Conservation (phyloP, 2,888 invertebrate genomes). For the Nezara viridula region DNA sequence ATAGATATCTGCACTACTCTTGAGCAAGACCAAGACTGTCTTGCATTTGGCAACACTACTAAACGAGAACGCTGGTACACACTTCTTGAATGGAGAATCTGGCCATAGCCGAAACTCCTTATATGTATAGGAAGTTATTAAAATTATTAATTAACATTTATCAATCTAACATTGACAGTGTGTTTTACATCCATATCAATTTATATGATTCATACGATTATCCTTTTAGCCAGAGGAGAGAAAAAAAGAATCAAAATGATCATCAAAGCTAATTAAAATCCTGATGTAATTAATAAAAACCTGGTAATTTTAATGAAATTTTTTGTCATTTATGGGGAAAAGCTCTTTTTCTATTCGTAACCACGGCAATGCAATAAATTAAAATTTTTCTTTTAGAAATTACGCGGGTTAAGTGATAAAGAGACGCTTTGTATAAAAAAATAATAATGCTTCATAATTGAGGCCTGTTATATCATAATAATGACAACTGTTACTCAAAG, state of each 20-base stretch:
- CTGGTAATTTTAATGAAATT: background rate
- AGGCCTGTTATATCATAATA: background rate
- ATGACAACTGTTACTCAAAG: background rate
- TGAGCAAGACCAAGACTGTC: no score
- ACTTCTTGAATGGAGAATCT: no score
- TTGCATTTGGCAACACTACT: no score
- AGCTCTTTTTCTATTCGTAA: background rate
- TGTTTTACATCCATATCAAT: no score
- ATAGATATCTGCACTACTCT: no score
- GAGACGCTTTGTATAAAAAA: background rate
- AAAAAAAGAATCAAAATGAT: background rate
- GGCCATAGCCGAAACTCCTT: no score
- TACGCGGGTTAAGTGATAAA: background rate
- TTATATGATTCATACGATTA: no score
- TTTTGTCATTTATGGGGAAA: background rate
- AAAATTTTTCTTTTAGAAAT: background rate
- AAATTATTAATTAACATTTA: background rate
- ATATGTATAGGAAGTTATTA: no score
- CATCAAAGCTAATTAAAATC: background rate
- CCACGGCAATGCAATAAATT: background rate
- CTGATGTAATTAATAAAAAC: background rate
- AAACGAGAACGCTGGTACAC: no score
- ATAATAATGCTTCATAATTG: background rate
- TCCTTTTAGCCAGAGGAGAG: background rate
- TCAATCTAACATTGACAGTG: background rate